Base-by-base conservation (phyloP, 2,113 vertebrate species). In the Raja brachyura region DNA sequence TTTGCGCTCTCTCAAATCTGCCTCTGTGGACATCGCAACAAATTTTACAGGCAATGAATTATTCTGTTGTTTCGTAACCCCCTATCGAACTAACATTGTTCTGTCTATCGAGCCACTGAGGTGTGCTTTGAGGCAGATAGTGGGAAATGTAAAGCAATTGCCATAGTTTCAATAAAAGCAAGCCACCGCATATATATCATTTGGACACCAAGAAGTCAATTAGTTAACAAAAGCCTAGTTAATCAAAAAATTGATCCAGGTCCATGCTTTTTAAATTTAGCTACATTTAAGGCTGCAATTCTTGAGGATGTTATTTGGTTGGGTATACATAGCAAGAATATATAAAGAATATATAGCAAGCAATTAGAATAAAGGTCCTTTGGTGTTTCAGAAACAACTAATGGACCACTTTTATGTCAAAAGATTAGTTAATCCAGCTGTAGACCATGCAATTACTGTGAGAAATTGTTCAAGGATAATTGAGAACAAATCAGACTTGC, bases 231-330 rank as follows among this genome's bases (percentile, higher is more conserved):
- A 14, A 31, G 83, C 28, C 59, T 88, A 88, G 16, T 88, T 66
- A 88, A 88, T 88, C 59, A 88, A 66, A 63, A 73, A n/a, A 63
- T 88, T 63, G 59, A 88, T 66, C 83, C 61, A 88, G 63, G 31
- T 18, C 14, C 11, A 31, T 66, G 59, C 28, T 33, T 18, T 63
- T 63, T 61, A 61, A 66, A 63, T 14, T 63, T 66, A 88, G 59
- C 16, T 28, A 61, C 54, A 86, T 63, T 18, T 88, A 31, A 88
- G 59, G 11, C n/a, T 86, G 11, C 28, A 63, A 31, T 66, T 63
- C 59, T 54, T 59, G 28, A 66, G 83, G 9, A 88, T 66, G 28
- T 13, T 5, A 66, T 66, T 88, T 25, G n/a, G 59, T 6, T 31
- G 61, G 28, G 79, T 48, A 48, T 48, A 48, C 3, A 3, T 48